phyloP scores from a whole-genome alignment of 2,888 invertebrate species.

The Hyles lineata region DNA sequence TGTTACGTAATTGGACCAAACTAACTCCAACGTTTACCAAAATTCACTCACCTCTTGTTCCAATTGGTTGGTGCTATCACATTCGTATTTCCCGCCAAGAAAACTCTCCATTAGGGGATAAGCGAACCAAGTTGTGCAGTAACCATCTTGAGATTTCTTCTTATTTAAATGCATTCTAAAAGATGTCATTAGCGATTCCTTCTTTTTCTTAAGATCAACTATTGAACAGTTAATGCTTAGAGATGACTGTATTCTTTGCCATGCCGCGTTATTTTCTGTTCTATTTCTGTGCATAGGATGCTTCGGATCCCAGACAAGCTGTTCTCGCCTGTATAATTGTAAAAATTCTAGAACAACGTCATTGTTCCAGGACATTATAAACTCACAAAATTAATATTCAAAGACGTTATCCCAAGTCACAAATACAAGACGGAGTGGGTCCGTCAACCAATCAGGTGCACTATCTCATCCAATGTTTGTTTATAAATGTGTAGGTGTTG shows the following conservation, averaged over 20 bases:
- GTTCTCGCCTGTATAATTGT: constrained; percentile 69
- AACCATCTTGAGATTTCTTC: constrained; percentile 56
- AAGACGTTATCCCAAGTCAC: constrained; percentile 44
- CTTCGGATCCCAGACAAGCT: constrained; percentile 74
- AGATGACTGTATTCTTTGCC: constrained; percentile 69
- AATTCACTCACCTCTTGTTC: constrained; percentile 62
- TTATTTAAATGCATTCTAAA: constrained; percentile 69
- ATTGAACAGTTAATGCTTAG: constrained; percentile 64
- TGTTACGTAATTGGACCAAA: constrained; percentile 51
- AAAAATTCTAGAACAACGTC: constrained; percentile 71
- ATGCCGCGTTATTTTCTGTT: constrained; percentile 67
- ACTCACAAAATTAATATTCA: constrained; percentile 8
- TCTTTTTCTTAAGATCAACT: constrained; percentile 74
- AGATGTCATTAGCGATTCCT: constrained; percentile 77
- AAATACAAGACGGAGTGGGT: constrained; percentile 48
- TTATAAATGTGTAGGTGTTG: constrained; percentile 56
- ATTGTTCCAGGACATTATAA: constrained; percentile 68
- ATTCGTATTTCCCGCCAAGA: constrained; percentile 73
- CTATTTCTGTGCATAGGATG: constrained; percentile 69
- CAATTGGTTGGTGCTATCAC: constrained; percentile 64
- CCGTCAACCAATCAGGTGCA: constrained; percentile 57
- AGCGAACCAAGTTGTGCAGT: constrained; percentile 74
- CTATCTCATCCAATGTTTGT: constrained; percentile 67
- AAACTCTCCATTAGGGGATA: constrained; percentile 76
- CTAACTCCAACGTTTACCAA: constrained; percentile 46